Evolutionary conservation across 2,113 vertebrate genomes (phyloP).

Genomic region (Mormyrus lacerda): DNA sequence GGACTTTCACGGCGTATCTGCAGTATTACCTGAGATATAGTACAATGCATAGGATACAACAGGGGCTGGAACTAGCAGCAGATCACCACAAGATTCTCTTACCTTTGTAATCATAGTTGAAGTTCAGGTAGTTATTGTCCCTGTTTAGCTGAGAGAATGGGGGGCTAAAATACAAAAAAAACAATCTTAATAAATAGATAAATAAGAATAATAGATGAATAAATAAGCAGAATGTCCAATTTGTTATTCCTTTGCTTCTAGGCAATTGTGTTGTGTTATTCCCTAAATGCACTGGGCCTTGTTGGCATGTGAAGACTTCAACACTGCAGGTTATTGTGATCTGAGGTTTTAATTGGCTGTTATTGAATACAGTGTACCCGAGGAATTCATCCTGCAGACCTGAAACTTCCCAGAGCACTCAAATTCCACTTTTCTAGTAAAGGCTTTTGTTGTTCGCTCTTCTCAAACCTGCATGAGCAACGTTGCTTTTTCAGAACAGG

Average conservation of each 20-base stretch:
- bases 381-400: neutral
- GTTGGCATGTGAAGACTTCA: neutral
- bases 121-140: conserved; percentile 69
- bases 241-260: neutral
- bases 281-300: neutral
- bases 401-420: neutral
- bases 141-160: conserved; percentile 66
- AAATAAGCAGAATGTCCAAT: neutral
- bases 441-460: neutral
- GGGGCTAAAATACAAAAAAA: conserved; percentile 50
- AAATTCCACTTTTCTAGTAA: neutral
- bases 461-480: conserved; percentile 36
- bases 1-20: neutral
- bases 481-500: conserved; percentile 49
- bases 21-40: neutral
- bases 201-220: neutral
- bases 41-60: conserved; percentile 51
- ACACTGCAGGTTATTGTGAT: neutral
- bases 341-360: neutral
- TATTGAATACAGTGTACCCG: neutral
- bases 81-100: conserved; percentile 26
- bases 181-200: neutral
- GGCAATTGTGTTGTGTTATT: neutral
- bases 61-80: conserved; percentile 42
- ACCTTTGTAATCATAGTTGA: conserved; percentile 70